phyloP scores from a whole-genome alignment of 2,888 invertebrate species.

The Osedax frankpressi region DNA sequence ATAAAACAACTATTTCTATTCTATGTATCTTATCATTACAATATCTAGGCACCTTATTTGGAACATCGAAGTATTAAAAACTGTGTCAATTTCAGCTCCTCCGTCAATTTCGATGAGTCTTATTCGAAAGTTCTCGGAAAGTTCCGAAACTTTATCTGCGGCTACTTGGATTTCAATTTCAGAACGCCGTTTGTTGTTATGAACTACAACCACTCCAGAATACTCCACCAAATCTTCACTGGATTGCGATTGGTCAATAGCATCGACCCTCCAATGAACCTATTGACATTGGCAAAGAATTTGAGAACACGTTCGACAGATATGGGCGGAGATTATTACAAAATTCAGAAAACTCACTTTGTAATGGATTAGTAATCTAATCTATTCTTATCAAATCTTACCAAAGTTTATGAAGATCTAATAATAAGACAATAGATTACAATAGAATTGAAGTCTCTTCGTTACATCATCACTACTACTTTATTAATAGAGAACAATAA shows the following conservation, averaged over 20 bases:
- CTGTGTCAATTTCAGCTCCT: conserved; percentile 38
- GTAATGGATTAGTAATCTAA: too few relatives aligned
- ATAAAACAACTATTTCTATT: too few relatives aligned
- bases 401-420: too few relatives aligned
- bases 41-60: conserved; percentile 39
- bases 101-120: conserved; percentile 33
- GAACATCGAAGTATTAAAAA: conserved; percentile 32
- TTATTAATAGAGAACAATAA: too few relatives aligned
- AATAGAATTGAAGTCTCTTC: too few relatives aligned
- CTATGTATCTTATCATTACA: too few relatives aligned
- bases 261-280: background rate
- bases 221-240: conserved; percentile 32
- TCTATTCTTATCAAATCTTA: too few relatives aligned
- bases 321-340: too few relatives aligned
- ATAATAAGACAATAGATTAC: too few relatives aligned
- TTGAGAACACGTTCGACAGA: too few relatives aligned
- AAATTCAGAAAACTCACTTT: too few relatives aligned
- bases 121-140: conserved; percentile 35
- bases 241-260: conserved; percentile 28
- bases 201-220: conserved; percentile 32
- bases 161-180: conserved; percentile 34
- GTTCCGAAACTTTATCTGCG: conserved; percentile 37
- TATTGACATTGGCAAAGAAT: background rate
- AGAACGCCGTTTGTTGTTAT: conserved; percentile 29
- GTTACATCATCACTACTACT: too few relatives aligned